Evolutionary conservation across 1,140 invertebrate genomes (phyloP), one percentile per base, ranked within the genome.

Genomic region (Calliopsis andreniformis): DNA sequence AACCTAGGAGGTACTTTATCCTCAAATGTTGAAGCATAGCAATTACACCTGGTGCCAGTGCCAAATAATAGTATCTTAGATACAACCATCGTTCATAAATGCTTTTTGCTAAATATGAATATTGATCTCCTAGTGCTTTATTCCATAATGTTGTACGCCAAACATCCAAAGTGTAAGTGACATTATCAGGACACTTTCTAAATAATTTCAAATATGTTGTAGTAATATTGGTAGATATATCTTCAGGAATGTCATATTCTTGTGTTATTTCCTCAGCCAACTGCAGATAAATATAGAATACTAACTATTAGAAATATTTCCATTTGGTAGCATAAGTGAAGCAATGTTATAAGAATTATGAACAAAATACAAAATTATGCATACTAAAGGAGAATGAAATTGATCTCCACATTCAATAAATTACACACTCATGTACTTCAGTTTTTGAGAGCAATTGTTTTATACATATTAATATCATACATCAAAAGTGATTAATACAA

Each of bases 141-240:
- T 89, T 93, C 96, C 96, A 98, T 30, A 97, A 88, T 23, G 94
- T 91, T 25, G 92, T 93, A 42, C 96, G 94, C 96, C 96, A 97
- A 55, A 93, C 93, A 82, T 97, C 95, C 61, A 97, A 91, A 76
- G 93, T 93, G 76, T 94, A 94, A 39, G 94, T 91, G 59, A 93
- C 91, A 88, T 96, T 96, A 83, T 97, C 96, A 2, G 96, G 96
- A 86, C 95, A 95, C 78, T 95, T 94, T 81, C 96, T 93, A 89
- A 97, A 97, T 49, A 94, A 93, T 76, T 94, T 94, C 64, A 97
- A 91, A 89, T 95, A 97, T 51, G 91, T 93, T 42, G 94, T 90
- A 49, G 95, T 95, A 80, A 94, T 93, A 82, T 93, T 90, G 68
- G 88, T 87, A 23, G 96, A 94, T 42, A 92, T 90, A 53, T 95